These are phyloP conservation scores for Petrocephalus schoutedeni DNA, from an alignment of 2,797 vertebrate genomes.

Conservation along the genomic window DNA sequence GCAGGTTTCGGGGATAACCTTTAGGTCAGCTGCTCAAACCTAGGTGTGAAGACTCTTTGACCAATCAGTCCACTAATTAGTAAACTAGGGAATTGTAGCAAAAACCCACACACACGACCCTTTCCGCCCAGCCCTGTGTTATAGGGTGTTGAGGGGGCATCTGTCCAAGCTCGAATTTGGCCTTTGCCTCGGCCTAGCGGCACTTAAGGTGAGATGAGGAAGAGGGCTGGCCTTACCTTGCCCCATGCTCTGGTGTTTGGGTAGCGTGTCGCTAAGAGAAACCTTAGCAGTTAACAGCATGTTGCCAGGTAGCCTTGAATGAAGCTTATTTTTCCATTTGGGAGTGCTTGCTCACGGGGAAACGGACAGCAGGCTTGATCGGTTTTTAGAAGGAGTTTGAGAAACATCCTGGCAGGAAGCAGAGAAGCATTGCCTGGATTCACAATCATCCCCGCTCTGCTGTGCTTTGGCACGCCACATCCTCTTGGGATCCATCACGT, in stretches of 20 bases:
- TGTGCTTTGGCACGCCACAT: not conserved
- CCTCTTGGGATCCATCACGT: not conserved
- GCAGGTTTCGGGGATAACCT: no score
- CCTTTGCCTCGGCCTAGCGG: not conserved
- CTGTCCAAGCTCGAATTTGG: not conserved
- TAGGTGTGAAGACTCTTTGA: no score
- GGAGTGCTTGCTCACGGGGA: not conserved
- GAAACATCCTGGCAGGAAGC: not conserved
- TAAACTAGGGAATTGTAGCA: no score
- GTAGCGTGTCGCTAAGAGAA: not conserved
- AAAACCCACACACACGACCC: no score
- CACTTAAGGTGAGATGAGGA: not conserved
- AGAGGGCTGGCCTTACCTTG: not conserved
- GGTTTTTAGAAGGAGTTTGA: not conserved
- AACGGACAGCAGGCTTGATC: not conserved
- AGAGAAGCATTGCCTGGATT: not conserved
- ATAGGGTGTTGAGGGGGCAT: not conserved
- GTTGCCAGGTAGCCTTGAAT: not conserved
- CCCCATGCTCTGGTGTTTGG: not conserved
- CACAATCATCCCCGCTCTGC: conserved; percentile 17
- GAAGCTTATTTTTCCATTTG: not conserved
- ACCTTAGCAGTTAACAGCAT: not conserved
- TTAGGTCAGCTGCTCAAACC: no score
- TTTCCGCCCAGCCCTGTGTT: no score
- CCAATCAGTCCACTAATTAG: no score